Base-by-base conservation (phyloP, 2,797 vertebrate genomes). In the Hipposideros larvatus region DNA sequence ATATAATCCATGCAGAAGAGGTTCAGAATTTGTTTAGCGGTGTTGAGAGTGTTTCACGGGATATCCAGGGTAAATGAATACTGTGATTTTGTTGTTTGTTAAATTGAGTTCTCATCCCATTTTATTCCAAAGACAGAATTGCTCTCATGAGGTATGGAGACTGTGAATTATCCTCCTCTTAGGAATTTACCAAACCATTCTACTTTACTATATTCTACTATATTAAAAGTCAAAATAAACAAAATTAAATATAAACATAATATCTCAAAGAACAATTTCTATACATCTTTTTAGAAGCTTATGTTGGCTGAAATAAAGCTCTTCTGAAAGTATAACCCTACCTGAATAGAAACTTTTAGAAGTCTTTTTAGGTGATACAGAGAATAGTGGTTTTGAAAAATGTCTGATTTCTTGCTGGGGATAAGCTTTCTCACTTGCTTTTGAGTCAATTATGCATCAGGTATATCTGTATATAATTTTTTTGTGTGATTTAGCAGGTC, bases 251-350 rank as follows among this genome's bases (percentile, higher is more conserved):
- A 87, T 26, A 88, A 97, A 73, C 24, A 59, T 46, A 68, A 46
- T 48, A 63, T 95, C 48, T 91, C 59, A 70, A 92, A 90, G 7
- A 90, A 86, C 37, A 57, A 90, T 86, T 97, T 92, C 43, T 94
- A 8, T 91, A 87, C 94, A 51, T 87, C 59, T 26, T 57, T 87
- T 95, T 46, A 96, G 65, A 48, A 96, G 87, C 61, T 84, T 31
- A 77, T 77, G 85, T 77, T 96, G 79, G 21, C 34, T 55, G 48
- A 84, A 41, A 66, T 55, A 91, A 55, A 95, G 11, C 13, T 87
- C 57, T 90, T 82, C 68, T 94, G 34, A 87, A 95, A 93, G 51
- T 97, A 66, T 87, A 89, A 68, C 59, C 26, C n/a, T 95, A 90
- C 18, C 34, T 53, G 34, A 96, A 92, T 41, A 41, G 22, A 83